phyloP scores from a whole-genome alignment of 2,113 vertebrate species.

The Sterna hirundo region DNA sequence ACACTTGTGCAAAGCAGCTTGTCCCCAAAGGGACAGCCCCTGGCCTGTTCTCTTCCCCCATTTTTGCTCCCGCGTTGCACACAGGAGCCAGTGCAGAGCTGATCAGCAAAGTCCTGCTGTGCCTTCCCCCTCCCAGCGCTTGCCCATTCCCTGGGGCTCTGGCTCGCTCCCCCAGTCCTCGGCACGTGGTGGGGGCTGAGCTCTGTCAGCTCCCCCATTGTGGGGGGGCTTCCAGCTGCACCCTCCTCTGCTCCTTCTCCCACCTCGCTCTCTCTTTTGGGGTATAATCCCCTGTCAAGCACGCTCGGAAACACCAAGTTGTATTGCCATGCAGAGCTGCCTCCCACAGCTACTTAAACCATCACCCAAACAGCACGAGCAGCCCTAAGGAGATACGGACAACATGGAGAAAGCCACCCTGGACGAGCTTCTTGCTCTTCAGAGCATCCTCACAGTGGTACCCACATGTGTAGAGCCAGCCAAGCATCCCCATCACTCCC shows the following conservation, averaged over 20 bases:
- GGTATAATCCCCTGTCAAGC: background rate
- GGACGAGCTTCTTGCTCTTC: background rate
- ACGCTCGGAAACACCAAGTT: background rate
- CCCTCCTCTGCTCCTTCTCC: background rate
- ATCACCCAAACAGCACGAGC: fast-evolving
- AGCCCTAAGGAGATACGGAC: background rate
- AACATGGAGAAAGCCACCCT: fast-evolving
- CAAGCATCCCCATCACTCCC: background rate
- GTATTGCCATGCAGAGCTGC: background rate
- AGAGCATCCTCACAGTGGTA: background rate
- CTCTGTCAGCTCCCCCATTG: fast-evolving
- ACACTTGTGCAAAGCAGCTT: background rate
- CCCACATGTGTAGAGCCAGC: fast-evolving
- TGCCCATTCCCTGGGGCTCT: fast-evolving
- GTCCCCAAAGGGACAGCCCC: background rate
- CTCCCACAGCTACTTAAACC: background rate
- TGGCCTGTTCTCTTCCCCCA: background rate
- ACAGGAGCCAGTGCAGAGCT: background rate
- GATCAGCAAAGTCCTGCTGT: background rate
- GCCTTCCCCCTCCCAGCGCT: background rate
- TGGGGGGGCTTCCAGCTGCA: background rate
- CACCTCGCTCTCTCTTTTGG: background rate
- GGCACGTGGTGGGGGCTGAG: background rate
- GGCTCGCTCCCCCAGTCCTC: fast-evolving
- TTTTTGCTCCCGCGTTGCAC: background rate